Conservation (phyloP, 2,797 vertebrate genomes). For the Danionella dracula region DNA sequence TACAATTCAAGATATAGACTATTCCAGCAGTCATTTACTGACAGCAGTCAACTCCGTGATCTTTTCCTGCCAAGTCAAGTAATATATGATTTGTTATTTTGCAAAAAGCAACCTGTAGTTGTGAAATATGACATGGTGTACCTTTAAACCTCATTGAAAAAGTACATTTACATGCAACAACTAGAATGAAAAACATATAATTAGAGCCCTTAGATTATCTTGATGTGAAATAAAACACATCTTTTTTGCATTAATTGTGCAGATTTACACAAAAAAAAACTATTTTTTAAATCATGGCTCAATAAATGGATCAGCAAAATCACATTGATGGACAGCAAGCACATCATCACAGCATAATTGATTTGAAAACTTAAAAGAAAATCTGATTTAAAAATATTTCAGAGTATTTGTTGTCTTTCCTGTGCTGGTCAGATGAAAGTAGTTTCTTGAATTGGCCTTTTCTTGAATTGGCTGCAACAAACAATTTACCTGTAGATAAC, state of each 20-base stretch:
- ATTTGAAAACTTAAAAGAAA: not conserved
- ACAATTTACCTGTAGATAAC: not conserved
- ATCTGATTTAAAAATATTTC: not conserved
- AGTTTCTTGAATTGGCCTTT: not conserved
- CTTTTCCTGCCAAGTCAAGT: too few relatives aligned
- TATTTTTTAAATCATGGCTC: not conserved
- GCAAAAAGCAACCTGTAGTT: too few relatives aligned
- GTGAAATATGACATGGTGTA: too few relatives aligned
- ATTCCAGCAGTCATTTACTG: too few relatives aligned
- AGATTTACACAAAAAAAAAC: not conserved
- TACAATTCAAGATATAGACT: too few relatives aligned
- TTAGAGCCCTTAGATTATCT: constrained; percentile 29
- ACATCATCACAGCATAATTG: not conserved
- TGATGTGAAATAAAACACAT: constrained; percentile 8
- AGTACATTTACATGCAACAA: not conserved
- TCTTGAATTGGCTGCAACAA: constrained; percentile 8
- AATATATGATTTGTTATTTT: too few relatives aligned
- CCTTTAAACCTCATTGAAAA: not conserved
- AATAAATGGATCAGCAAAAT: too few relatives aligned
- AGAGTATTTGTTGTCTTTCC: not conserved
- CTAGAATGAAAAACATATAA: constrained; percentile 1
- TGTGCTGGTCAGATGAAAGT: constrained; percentile 2
- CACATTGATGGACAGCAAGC: not conserved
- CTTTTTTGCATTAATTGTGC: constrained; percentile 25
- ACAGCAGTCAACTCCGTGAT: too few relatives aligned